Evolutionary conservation across 2,113 vertebrate species (phyloP).

Genomic region (Erythrolamprus reginae): DNA sequence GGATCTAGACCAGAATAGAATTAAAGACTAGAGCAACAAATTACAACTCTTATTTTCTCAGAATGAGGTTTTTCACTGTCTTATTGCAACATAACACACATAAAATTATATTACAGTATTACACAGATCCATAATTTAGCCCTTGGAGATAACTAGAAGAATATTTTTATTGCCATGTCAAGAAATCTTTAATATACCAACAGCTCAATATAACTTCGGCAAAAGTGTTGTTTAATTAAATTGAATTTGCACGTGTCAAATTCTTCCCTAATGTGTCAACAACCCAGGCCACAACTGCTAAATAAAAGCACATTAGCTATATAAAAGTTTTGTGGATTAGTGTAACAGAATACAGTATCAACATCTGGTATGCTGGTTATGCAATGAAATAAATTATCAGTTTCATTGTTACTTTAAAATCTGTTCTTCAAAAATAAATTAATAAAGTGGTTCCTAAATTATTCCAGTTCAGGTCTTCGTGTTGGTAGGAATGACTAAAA

Average conservation of each 20-base stretch:
- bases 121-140: constrained; percentile 20
- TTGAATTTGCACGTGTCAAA: not conserved
- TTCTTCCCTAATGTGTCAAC: not conserved
- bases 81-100: not conserved
- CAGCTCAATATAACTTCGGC: not conserved
- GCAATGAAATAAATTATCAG: not conserved
- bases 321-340: not conserved
- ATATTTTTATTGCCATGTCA: constrained; percentile 19
- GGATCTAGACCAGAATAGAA: constrained; percentile 15
- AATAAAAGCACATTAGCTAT: not conserved
- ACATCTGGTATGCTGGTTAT: not conserved
- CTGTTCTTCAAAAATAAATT: not conserved
- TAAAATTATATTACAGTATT: not conserved
- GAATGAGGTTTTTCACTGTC: not conserved
- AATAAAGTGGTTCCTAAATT: not conserved
- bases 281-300: not conserved
- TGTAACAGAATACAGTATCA: not conserved
- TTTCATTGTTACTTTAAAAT: not conserved
- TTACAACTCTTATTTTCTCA: not conserved
- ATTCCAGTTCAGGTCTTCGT: not conserved
- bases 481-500: not conserved
- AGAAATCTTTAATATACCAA: not conserved
- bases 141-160: constrained; percentile 24
- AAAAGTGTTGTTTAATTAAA: constrained; percentile 1
- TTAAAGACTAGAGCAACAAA: constrained; percentile 2